A percentile compares a stretch with the other conserved stretches of the same genome.
Conservation (phyloP, 2,113 vertebrate species). For the Amphiprion ocellaris region DNA sequence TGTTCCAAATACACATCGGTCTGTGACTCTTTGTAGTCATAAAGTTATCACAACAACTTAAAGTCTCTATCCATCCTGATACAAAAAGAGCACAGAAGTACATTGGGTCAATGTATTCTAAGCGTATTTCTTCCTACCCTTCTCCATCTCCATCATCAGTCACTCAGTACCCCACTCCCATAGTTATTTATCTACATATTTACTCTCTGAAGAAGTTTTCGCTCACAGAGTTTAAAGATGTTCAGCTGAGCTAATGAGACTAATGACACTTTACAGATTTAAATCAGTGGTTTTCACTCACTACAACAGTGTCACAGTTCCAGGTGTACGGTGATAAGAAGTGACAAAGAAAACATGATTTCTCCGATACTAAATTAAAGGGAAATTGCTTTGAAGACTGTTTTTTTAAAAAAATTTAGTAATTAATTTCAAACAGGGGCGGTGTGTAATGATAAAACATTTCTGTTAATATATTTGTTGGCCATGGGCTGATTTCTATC, state of each 20-base stretch:
- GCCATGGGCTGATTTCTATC: too few species aligned
- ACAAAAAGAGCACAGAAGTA: not conserved
- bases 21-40: not conserved
- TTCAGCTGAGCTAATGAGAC: slow-evolving; percentile 1
- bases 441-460: too few species aligned
- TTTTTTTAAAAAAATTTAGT: too few species aligned
- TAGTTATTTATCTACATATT: too few species aligned
- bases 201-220: slow-evolving; percentile 5
- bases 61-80: not conserved
- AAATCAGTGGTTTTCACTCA: slow-evolving; percentile 1
- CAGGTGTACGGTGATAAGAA: not conserved
- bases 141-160: too few species aligned
- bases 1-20: slow-evolving; percentile 8
- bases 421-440: too few species aligned
- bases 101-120: not conserved
- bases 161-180: too few species aligned
- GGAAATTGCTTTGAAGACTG: fast-evolving
- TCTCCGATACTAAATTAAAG: slow-evolving; percentile 3
- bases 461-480: too few species aligned
- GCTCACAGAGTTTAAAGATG: not conserved
- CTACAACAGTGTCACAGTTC: slow-evolving; percentile 1
- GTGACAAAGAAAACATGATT: slow-evolving; percentile 17
- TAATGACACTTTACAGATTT: slow-evolving; percentile 2
- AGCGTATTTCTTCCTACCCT: too few species aligned
- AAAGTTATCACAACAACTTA: not conserved